Evolutionary conservation across 2,888 invertebrate species (phyloP).

Genomic region (Pomacea canaliculata): DNA sequence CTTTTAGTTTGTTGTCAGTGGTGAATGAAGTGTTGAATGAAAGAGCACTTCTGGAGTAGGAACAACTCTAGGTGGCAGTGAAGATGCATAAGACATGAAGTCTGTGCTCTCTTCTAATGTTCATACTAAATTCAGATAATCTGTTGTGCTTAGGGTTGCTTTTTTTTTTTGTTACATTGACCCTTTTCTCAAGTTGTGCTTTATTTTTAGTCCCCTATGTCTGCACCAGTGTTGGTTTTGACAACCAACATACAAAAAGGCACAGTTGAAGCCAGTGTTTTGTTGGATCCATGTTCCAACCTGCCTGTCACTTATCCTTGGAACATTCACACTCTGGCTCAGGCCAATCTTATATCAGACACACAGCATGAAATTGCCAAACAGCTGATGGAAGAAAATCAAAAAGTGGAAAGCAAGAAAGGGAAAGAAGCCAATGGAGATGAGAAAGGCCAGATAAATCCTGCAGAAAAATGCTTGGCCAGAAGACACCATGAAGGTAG

Average conservation of each 20-base stretch:
- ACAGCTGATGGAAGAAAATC: conserved; percentile 36
- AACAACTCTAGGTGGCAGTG: too few relatives aligned
- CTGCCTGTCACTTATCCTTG: background rate
- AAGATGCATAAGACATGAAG: too few relatives aligned
- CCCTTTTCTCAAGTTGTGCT: background rate
- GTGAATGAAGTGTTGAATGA: too few relatives aligned
- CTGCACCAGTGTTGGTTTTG: conserved; percentile 39
- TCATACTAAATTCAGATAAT: too few relatives aligned
- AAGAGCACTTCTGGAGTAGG: too few relatives aligned
- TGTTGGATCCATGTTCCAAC: conserved; percentile 26
- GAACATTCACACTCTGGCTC: conserved; percentile 46
- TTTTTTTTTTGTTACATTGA: too few relatives aligned
- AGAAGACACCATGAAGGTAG: too few relatives aligned
- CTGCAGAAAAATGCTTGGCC: too few relatives aligned
- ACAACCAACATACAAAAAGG: conserved; percentile 41
- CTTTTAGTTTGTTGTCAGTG: too few relatives aligned
- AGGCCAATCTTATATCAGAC: conserved; percentile 53
- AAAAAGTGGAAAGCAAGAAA: background rate
- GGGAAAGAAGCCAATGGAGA: background rate
- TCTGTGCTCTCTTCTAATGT: too few relatives aligned
- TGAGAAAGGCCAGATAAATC: background rate
- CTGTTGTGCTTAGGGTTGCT: too few relatives aligned
- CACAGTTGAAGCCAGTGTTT: conserved; percentile 39
- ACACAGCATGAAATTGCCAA: conserved; percentile 54
- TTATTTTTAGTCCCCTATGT: conserved; percentile 5